A percentile compares a stretch with the other conserved stretches of the same genome.
phyloP scores from a whole-genome alignment of 2,797 vertebrate species.

The Otus scops region DNA sequence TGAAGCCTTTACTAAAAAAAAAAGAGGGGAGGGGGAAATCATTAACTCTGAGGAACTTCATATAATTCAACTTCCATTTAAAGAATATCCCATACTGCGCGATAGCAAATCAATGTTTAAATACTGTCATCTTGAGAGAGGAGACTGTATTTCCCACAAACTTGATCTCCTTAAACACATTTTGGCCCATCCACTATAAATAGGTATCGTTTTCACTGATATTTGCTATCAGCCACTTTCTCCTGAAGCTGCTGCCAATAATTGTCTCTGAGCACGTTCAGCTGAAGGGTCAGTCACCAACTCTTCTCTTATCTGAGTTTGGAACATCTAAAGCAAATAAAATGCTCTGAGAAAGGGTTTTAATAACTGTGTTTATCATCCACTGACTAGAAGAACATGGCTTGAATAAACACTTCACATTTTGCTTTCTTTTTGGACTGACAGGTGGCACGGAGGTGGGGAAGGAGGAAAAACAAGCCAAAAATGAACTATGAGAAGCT shows the following conservation, averaged over 20 bases:
- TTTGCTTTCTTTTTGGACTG: neutral
- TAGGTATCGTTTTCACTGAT: neutral
- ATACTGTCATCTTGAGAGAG: neutral
- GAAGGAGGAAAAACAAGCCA: constrained; percentile 88
- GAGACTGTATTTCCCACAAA: neutral
- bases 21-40: neutral
- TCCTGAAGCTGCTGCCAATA: neutral
- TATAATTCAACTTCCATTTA: neutral
- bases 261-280: accelerated
- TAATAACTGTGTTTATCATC: neutral
- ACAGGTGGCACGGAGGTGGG: constrained; percentile 88
- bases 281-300: neutral
- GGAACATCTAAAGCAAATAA: neutral
- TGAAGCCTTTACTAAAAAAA: neutral
- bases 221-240: neutral
- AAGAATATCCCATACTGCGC: neutral
- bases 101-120: neutral
- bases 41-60: neutral
- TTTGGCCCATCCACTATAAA: neutral
- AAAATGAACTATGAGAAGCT: constrained; percentile 94
- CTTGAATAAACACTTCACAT: neutral
- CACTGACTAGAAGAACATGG: accelerated
- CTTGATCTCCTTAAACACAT: neutral
- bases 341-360: neutral
- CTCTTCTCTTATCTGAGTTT: neutral